Conservation (phyloP, 2,113 vertebrate genomes). For the Otolemur garnettii region DNA sequence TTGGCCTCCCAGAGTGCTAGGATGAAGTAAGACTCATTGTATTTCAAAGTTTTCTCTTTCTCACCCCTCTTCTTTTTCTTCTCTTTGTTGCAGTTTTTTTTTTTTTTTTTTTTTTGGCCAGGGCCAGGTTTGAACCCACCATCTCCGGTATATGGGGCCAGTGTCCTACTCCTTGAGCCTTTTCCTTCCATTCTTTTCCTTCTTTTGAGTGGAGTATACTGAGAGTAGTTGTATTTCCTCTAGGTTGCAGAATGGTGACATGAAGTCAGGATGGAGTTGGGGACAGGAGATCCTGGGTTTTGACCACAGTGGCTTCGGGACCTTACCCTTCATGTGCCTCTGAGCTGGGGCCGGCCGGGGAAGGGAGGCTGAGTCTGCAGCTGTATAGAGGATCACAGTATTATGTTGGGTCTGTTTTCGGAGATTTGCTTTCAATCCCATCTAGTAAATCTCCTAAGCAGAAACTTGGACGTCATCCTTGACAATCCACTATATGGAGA, state of each 20-base stretch:
- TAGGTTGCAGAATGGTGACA: not conserved
- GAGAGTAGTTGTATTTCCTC: not conserved
- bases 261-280: not conserved
- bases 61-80: not conserved
- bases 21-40: not conserved
- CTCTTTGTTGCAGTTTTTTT: not conserved
- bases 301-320: not conserved
- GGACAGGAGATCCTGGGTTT: not conserved
- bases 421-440: not conserved
- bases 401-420: not conserved
- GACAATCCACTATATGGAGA: not conserved
- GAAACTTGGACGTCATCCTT: not conserved
- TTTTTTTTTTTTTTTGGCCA: no score
- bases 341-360: not conserved
- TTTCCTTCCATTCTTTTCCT: not conserved
- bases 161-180: no score
- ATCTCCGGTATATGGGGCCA: no score
- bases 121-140: no score
- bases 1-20: no score
- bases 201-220: not conserved
- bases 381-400: not conserved
- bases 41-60: slow-evolving; percentile 18
- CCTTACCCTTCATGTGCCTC: not conserved
- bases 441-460: not conserved
- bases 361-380: not conserved